These are phyloP conservation scores for Trichonephila clavata DNA, from an alignment of 1,140 invertebrate species.

Conservation along the genomic window DNA sequence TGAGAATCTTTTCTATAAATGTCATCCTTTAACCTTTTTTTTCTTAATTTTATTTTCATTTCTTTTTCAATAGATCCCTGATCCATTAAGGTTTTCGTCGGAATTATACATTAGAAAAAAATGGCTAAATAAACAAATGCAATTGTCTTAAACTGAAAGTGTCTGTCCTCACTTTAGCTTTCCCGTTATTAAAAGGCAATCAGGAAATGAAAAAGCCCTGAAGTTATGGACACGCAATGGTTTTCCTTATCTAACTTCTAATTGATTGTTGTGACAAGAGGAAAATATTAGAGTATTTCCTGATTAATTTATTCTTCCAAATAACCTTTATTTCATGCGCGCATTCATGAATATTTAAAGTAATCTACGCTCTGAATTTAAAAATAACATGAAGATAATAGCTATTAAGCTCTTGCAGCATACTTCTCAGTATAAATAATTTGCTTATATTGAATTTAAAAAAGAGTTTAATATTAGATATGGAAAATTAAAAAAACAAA, in stretches of 20 bases:
- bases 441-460: background rate
- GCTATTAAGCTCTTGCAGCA: background rate
- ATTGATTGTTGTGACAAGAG: conserved; percentile 29
- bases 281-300: conserved; percentile 39
- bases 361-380: background rate
- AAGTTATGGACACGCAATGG: background rate
- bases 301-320: conserved; percentile 44
- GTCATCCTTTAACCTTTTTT: no score
- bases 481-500: no score
- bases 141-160: background rate
- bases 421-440: background rate
- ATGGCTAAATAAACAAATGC: conserved; percentile 3
- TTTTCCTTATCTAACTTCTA: conserved; percentile 39
- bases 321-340: conserved; percentile 24
- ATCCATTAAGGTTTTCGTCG: no score
- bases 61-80: no score
- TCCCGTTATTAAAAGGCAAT: conserved; percentile 21
- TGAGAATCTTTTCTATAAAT: no score
- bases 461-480: background rate
- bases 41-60: no score
- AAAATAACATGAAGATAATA: background rate
- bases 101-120: background rate
- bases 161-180: conserved; percentile 19
- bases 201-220: conserved; percentile 58
- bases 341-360: background rate